Conservation (phyloP, 2,797 vertebrate species). For the Peromyscus nudipes region DNA sequence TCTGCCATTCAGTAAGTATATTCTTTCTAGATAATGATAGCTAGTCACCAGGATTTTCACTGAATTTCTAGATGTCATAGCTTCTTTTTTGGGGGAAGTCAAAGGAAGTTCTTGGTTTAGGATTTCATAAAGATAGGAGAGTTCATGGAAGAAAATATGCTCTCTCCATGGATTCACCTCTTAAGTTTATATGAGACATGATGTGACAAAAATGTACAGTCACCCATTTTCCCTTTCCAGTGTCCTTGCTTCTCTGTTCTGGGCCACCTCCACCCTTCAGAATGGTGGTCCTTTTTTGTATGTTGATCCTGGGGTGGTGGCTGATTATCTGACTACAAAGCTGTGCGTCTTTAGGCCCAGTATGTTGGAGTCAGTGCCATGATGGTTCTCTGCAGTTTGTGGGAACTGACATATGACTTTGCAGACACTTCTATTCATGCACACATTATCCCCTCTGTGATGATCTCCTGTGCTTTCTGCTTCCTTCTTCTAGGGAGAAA, state of each 20-base stretch:
- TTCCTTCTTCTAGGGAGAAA: not conserved
- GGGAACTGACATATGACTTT: not conserved
- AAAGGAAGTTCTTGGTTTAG: not conserved
- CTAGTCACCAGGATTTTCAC: not conserved
- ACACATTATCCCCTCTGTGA: not conserved
- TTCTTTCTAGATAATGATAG: not conserved
- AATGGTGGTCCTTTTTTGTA: not conserved
- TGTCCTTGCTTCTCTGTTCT: not conserved
- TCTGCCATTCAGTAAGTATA: not conserved
- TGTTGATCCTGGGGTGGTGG: fast-evolving
- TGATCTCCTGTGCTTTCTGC: not conserved
- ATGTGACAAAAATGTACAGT: not conserved
- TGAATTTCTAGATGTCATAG: not conserved
- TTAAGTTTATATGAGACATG: not conserved
- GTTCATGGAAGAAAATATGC: not conserved
- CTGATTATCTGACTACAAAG: not conserved
- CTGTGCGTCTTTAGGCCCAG: not conserved
- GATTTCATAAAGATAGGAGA: not conserved
- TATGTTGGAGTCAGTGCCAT: not conserved
- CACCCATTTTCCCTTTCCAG: not conserved
- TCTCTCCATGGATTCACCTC: not conserved
- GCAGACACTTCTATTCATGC: not conserved
- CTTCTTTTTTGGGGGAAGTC: not conserved
- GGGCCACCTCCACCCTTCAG: not conserved
- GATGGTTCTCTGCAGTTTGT: not conserved